A percentile compares a stretch with the other conserved stretches of the same genome.
Evolutionary conservation across 1,140 invertebrate genomes (phyloP).

Genomic region (Lepidurus couesii): DNA sequence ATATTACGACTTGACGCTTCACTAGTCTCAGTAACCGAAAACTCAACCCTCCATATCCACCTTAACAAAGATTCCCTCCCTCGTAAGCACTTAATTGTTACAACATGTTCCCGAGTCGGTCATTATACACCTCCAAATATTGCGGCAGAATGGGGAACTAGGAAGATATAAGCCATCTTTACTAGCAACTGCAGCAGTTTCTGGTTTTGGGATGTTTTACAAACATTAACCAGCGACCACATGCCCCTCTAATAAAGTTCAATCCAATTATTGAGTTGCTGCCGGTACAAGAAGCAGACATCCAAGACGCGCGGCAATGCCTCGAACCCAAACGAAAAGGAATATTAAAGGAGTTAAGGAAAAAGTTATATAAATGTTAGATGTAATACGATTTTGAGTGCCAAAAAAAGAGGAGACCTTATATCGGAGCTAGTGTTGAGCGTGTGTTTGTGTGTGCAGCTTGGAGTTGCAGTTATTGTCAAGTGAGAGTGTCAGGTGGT

Average conservation of each 20-base stretch:
- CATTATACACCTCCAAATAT: too few species aligned
- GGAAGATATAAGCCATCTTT: neutral
- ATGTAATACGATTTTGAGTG: too few species aligned
- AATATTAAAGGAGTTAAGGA: too few species aligned
- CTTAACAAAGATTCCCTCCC: too few species aligned
- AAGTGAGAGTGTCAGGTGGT: slow-evolving; percentile 21
- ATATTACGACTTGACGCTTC: neutral
- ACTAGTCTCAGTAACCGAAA: neutral
- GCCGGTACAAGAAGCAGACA: neutral
- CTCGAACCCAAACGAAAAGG: neutral
- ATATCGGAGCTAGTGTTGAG: too few species aligned
- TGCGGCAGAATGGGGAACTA: too few species aligned
- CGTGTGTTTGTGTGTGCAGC: too few species aligned
- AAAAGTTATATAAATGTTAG: too few species aligned
- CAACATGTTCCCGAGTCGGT: too few species aligned
- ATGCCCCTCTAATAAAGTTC: slow-evolving; percentile 8
- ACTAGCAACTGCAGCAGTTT: neutral
- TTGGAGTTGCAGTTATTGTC: neutral
- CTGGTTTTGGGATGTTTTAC: neutral
- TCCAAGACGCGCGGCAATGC: neutral
- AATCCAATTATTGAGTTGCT: neutral
- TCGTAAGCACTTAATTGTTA: too few species aligned
- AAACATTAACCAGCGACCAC: slow-evolving; percentile 7
- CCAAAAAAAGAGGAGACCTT: too few species aligned
- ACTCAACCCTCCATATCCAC: neutral